These are phyloP conservation scores for Andrena marginata DNA, from an alignment of 2,888 invertebrate species.

Conservation along the genomic window DNA sequence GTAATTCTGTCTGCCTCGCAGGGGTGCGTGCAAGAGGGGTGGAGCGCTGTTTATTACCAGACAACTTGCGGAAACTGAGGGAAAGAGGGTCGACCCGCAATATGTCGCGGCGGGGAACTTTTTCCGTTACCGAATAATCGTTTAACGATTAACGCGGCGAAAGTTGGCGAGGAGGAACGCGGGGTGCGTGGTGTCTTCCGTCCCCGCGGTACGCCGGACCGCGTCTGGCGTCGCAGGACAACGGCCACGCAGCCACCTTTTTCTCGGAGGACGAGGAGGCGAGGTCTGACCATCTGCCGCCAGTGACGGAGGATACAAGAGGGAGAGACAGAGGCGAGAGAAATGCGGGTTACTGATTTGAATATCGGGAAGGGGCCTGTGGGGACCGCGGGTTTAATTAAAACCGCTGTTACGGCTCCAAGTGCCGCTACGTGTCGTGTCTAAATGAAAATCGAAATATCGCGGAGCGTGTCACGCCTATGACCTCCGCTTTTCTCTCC, in stretches of 20 bases:
- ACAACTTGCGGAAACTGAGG: conserved; percentile 10
- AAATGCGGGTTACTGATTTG: conserved; percentile 81
- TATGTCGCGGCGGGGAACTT: conserved; percentile 32
- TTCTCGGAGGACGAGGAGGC: conserved; percentile 73
- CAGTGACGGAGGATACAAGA: conserved; percentile 53
- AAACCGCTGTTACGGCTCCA: conserved; percentile 79
- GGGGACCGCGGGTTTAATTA: conserved; percentile 78
- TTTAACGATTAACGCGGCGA: conserved; percentile 48
- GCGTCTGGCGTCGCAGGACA: conserved; percentile 31
- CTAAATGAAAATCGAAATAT: conserved; percentile 82
- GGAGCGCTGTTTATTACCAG: conserved; percentile 18
- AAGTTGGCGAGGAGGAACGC: background rate
- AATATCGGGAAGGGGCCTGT: conserved; percentile 71
- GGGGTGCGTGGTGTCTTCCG: background rate
- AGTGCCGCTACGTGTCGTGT: conserved; percentile 76
- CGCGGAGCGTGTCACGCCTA: conserved; percentile 47
- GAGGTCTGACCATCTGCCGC: conserved; percentile 81
- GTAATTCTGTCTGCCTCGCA: no score
- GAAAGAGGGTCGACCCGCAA: background rate
- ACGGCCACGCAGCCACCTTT: conserved; percentile 74
- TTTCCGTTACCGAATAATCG: conserved; percentile 36
- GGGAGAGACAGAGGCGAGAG: conserved; percentile 64
- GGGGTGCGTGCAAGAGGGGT: no score
- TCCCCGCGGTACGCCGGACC: background rate
- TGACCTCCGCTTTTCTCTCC: conserved; percentile 28